Evolutionary conservation across 2,888 invertebrate species (phyloP).

Genomic region (Xestia ashworthii): DNA sequence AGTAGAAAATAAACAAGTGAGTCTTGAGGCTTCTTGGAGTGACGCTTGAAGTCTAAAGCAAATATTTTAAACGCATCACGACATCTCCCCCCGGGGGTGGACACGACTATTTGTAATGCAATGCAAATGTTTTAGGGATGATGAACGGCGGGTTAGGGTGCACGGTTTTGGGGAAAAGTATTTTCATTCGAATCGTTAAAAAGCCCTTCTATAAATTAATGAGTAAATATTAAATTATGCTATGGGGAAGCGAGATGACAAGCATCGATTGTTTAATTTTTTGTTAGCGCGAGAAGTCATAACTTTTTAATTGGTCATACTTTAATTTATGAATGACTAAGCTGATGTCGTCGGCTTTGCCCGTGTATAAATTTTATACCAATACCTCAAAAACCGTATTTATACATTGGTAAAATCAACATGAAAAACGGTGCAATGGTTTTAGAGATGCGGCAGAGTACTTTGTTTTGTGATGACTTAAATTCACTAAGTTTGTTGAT

Average conservation of each 20-base stretch:
- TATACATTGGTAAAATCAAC: no score
- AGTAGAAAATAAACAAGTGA: constrained; percentile 61
- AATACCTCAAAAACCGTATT: no score
- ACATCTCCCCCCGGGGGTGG: constrained; percentile 53
- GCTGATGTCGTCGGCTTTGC: no score
- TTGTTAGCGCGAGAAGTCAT: neutral
- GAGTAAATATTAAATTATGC: neutral
- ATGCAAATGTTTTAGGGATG: constrained; percentile 62
- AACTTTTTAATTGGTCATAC: neutral
- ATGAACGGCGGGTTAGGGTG: constrained; percentile 41
- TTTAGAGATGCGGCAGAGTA: no score
- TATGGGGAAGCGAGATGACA: neutral
- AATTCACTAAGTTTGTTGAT: neutral
- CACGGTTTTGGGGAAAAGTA: neutral
- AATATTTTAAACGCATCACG: constrained; percentile 74
- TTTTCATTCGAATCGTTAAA: neutral
- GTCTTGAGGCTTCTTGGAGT: constrained; percentile 52
- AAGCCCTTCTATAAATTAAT: neutral
- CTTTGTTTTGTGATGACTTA: neutral
- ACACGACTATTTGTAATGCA: constrained; percentile 62
- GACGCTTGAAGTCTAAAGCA: constrained; percentile 60
- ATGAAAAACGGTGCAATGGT: no score
- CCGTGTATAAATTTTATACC: no score
- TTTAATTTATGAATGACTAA: neutral
- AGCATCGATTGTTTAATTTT: neutral